Percentiles rank a stretch among this genome's conserved stretches.
Conservation (phyloP, 2,797 vertebrate genomes). For the Semaprochilodus insignis region DNA sequence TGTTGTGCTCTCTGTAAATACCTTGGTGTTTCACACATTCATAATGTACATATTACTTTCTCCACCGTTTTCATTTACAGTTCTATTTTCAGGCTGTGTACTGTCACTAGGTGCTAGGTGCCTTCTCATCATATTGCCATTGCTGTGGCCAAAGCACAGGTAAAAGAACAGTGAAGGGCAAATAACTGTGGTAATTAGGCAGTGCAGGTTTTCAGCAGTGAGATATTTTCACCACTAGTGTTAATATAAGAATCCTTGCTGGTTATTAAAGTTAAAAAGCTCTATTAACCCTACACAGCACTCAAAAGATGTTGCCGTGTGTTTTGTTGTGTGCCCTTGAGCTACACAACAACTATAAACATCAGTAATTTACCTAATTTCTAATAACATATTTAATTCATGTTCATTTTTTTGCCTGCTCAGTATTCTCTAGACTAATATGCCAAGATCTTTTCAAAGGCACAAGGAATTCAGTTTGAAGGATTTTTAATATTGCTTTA, state of each 20-base stretch:
- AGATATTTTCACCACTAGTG: neutral
- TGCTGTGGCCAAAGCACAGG: neutral
- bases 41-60: neutral
- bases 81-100: neutral
- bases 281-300: neutral
- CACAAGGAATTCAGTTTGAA: conserved; percentile 69
- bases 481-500: conserved; percentile 71
- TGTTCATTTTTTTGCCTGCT: conserved; percentile 69
- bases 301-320: conserved; percentile 5
- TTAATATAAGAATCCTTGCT: neutral
- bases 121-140: neutral
- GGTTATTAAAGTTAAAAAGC: neutral
- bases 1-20: neutral
- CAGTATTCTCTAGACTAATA: conserved; percentile 71
- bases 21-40: neutral
- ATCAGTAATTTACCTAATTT: conserved; percentile 52
- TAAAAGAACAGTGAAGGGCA: neutral
- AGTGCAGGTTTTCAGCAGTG: neutral
- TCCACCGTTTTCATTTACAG: neutral
- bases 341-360: conserved; percentile 14
- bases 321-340: conserved; percentile 29
- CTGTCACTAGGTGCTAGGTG: neutral
- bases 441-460: conserved; percentile 72
- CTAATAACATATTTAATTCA: conserved; percentile 75
- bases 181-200: neutral